A percentile compares a stretch with the other conserved stretches of the same genome.
phyloP scores from a whole-genome alignment of 1,140 invertebrate species.

The Drosophila fuyamai region DNA sequence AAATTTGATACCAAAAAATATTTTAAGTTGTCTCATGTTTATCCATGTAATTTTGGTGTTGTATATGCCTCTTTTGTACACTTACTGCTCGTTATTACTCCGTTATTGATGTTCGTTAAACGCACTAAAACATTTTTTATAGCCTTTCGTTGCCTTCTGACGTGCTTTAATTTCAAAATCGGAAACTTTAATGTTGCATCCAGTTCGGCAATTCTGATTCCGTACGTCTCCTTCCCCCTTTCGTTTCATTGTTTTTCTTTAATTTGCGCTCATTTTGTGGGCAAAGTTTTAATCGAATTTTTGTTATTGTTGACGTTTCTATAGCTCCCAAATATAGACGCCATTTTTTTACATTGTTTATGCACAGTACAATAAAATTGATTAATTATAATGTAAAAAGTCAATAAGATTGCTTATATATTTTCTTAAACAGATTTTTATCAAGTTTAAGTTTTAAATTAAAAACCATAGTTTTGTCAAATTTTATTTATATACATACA shows the following conservation, averaged over 20 bases:
- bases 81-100: not conserved
- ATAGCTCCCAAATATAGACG: conserved; percentile 32
- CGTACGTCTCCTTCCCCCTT: not conserved
- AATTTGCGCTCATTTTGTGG: conserved; percentile 65
- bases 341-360: conserved; percentile 70
- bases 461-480: too few species aligned
- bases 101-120: conserved; percentile 11
- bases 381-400: too few species aligned
- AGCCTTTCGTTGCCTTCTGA: conserved; percentile 2
- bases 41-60: too few species aligned
- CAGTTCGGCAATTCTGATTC: not conserved
- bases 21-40: too few species aligned
- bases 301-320: conserved; percentile 55
- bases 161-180: conserved; percentile 25
- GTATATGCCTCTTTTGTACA: too few species aligned
- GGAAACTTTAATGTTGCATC: conserved; percentile 30
- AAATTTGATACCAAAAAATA: too few species aligned
- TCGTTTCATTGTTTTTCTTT: conserved; percentile 72
- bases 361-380: too few species aligned
- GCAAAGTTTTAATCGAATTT: conserved; percentile 81
- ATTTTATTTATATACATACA: too few species aligned
- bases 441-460: too few species aligned
- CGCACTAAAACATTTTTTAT: conserved; percentile 1
- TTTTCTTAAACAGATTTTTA: too few species aligned
- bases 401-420: too few species aligned